Percentiles rank a stretch among this genome's conserved stretches.
phyloP scores from a whole-genome alignment of 2,797 vertebrate species.

The Siniperca obscura region DNA sequence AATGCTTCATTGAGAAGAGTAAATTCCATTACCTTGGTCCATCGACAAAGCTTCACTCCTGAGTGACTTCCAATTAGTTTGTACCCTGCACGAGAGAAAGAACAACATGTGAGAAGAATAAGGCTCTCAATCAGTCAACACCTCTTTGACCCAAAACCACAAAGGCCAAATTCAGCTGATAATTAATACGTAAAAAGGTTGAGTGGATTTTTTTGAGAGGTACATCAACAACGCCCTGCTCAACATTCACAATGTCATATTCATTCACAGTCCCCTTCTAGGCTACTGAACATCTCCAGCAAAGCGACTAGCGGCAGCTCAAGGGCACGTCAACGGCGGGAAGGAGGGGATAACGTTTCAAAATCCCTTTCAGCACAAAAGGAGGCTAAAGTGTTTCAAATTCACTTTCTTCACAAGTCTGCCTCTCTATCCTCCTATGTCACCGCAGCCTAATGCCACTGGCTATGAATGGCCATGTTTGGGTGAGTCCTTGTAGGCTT shows the following conservation, averaged over 20 bases:
- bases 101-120: slow-evolving; percentile 11
- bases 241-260: slow-evolving; percentile 6
- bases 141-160: neutral
- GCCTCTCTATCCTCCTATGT: slow-evolving; percentile 14
- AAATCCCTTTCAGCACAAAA: slow-evolving; percentile 32
- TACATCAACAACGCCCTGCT: slow-evolving; percentile 1
- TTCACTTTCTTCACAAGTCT: slow-evolving; percentile 21
- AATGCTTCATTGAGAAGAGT: neutral
- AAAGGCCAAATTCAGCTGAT: neutral
- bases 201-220: neutral
- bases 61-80: slow-evolving; percentile 96
- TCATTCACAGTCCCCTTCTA: neutral
- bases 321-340: neutral
- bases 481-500: slow-evolving; percentile 8
- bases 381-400: slow-evolving; percentile 32
- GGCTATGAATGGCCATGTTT: neutral
- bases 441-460: neutral
- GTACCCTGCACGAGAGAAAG: slow-evolving; percentile 86
- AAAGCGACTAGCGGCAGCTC: neutral
- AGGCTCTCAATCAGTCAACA: neutral
- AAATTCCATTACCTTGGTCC: slow-evolving; percentile 91
- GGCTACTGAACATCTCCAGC: neutral
- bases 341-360: slow-evolving; percentile 7
- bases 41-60: slow-evolving; percentile 96
- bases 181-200: neutral